Conservation (phyloP, 2,888 invertebrate genomes). For the Frankliniella fusca region DNA sequence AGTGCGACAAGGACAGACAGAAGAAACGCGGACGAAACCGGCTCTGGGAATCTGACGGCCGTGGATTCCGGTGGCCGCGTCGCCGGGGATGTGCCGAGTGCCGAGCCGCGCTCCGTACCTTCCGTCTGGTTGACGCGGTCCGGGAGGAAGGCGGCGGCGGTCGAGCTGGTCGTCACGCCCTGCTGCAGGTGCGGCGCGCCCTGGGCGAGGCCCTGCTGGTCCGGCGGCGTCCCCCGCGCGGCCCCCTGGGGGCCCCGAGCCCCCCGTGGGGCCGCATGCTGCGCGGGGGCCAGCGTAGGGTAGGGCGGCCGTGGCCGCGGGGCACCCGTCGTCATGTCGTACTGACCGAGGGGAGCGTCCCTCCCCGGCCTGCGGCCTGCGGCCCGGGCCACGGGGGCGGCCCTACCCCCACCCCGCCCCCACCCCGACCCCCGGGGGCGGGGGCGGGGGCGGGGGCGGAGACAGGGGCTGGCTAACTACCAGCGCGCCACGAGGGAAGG, state of each 20-base stretch:
- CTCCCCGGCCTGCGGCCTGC: background rate
- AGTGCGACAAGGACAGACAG: too few relatives aligned
- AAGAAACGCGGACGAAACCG: too few relatives aligned
- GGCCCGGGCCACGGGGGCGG: background rate
- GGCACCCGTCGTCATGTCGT: conserved; percentile 17
- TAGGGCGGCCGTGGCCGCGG: conserved; percentile 11
- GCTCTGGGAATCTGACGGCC: too few relatives aligned
- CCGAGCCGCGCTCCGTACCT: background rate
- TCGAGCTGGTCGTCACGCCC: background rate
- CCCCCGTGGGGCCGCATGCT: background rate
- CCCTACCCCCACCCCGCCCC: background rate
- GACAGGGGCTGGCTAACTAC: too few relatives aligned
- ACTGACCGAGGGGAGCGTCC: background rate
- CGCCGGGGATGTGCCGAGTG: too few relatives aligned
- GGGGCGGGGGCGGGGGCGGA: too few relatives aligned
- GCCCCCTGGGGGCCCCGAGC: background rate
- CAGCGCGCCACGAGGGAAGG: too few relatives aligned
- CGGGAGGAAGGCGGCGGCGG: background rate
- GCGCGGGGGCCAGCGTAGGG: background rate
- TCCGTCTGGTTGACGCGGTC: background rate
- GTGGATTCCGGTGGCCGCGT: too few relatives aligned
- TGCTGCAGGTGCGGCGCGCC: background rate
- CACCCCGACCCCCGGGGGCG: background rate
- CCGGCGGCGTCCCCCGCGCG: background rate
- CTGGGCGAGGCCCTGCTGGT: background rate